Evolutionary conservation across 2,888 invertebrate genomes (phyloP).

Genomic region (Plebejus anna): DNA sequence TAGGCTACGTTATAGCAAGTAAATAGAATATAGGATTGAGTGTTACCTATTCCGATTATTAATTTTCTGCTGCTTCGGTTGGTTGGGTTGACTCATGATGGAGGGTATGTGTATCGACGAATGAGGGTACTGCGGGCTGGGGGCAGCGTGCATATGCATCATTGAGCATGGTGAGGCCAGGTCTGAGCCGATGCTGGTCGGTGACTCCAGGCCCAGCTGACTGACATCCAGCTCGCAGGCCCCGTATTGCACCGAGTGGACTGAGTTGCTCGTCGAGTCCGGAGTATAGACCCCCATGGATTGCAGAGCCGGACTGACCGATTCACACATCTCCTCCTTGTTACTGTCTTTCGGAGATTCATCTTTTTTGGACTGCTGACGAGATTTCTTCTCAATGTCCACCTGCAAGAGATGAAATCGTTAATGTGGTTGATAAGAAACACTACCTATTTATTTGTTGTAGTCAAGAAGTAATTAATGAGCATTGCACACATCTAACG

Average conservation of each 20-base stretch:
- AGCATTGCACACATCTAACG: too few species aligned
- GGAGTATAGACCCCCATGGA: conserved; percentile 93
- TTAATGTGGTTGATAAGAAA: neutral
- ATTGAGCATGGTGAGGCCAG: conserved; percentile 90
- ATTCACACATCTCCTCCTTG: conserved; percentile 70
- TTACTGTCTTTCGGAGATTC: conserved; percentile 61
- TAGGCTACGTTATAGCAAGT: too few species aligned
- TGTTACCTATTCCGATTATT: conserved; percentile 70
- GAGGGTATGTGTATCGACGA: conserved; percentile 72
- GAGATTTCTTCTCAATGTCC: conserved; percentile 70
- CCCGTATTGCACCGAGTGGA: conserved; percentile 88
- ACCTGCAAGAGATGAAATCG: conserved; percentile 34
- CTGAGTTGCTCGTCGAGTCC: conserved; percentile 90
- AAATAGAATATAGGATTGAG: too few species aligned
- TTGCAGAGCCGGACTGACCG: conserved; percentile 82
- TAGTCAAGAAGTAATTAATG: too few species aligned
- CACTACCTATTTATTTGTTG: too few species aligned
- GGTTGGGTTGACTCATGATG: conserved; percentile 75
- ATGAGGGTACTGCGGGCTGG: conserved; percentile 81
- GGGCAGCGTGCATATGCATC: conserved; percentile 75
- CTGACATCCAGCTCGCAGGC: conserved; percentile 91
- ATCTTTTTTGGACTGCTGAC: conserved; percentile 64
- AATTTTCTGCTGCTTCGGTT: conserved; percentile 74
- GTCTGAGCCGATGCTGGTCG: conserved; percentile 92
- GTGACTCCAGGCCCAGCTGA: conserved; percentile 92